Base-by-base conservation (phyloP, 23 tunicate species). In the Trididemnum clinides region DNA sequence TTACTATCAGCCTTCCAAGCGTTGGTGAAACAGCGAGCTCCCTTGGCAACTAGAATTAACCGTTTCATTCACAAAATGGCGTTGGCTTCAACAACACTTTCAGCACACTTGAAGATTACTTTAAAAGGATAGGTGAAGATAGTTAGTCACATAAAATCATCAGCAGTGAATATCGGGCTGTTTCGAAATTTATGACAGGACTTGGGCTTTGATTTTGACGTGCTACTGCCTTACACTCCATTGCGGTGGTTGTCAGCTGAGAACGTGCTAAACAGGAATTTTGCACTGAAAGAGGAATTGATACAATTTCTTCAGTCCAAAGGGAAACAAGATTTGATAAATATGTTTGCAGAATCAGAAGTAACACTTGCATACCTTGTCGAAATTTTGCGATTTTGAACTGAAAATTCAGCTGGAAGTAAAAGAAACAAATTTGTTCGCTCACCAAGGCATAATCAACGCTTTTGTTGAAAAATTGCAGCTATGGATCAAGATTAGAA, bases 401-500 rank as follows among this genome's bases (percentile, higher is more conserved):
- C 70, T 62, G 70, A 62, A 22, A 10, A 22, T 22, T 62, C 70
- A 62, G 27, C n/a, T 62, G 70, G 22, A 62, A 62, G 70, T 20
- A 62, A 62, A 62, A 12, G 70, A 21, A 5, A 22, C 25, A 21
- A 62, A 62, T 62, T 62, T 62, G 70, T 62, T 62, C 25, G 25
- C 70, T 62, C 27, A n/a, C n/a, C n/a, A n/a, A n/a, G n/a, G n/a
- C n/a, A n/a, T 62, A 21, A 62, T 62, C 70, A 62, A 62, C 6
- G 26, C 70, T 62, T 12, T 62, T 62, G 70, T 62, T 62, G 70
- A 62, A 62, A 62, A 62, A 62, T 62, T 62, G 25, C 70, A 62
- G 27, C 70, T 62, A 5, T 62, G 70, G 70, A 62, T 62, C n/a
- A 10, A 62, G 70, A 62, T 20, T 62, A 5, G 25, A 62, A 23